Evolutionary conservation across 2,888 invertebrate species (phyloP), one percentile per base, ranked within the genome.

Genomic region (Blera fallax): DNA sequence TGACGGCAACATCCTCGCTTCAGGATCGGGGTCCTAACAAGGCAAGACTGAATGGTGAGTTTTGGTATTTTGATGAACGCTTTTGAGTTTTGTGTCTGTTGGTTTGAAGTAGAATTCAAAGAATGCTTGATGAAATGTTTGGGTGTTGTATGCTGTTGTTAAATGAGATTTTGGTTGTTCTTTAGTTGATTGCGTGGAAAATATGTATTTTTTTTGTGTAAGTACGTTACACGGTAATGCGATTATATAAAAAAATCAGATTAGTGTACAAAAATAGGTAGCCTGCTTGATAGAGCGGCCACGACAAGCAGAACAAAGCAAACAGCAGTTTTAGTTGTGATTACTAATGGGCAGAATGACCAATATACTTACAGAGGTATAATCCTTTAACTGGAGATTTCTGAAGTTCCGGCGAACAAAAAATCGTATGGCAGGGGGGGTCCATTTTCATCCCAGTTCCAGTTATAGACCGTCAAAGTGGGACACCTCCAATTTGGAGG

Each of bases 1-100:
- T 98, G 87, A 95, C 94, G 85, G 97, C 97, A 29, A 97, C 97
- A 48, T 96, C 97, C 16, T 95, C 95, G 88, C 93, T 97, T 80
- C 94, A 94, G 62, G 96, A 96, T 88, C 94, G 97, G 90, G 97
- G 97, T 80, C 95, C 98, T n/a, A 94, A 96, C 84, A 96, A 97
- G 93, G 97, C 97, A 40, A 94, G 94, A 90, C 93, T 98, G 89
- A 95, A 97, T 94, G 97, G 97, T 97, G 94, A 95, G 95, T 91
- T 67, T 50, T 52, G 10, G 8, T 3, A 37, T 48, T 32, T 24
- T 58, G n/a, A 48, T 24, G 56, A 32, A 58, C 3, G 16, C 18
- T 65, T 40, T 76, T 58, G 2, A 43, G 40, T 69, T 74, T 45
- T 34, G 37, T 69, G 56, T 16, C 52, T 73, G 43, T 45, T 72